These are phyloP conservation scores for Drosophila parthenogenetica DNA, from an alignment of 2,888 invertebrate genomes.

Conservation along the genomic window DNA sequence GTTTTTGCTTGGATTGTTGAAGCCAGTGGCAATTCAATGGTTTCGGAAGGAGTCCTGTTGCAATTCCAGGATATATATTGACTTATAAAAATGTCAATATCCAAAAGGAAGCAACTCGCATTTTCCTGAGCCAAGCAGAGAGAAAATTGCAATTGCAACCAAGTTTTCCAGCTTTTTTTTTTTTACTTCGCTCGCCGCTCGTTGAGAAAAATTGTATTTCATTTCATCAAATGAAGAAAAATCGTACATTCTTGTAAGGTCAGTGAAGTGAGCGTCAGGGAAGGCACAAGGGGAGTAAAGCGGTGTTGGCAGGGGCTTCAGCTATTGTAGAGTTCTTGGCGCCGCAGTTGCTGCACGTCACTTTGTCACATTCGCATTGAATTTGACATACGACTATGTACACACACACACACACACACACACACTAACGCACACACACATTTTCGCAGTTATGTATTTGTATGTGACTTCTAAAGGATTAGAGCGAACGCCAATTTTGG, in stretches of 20 bases:
- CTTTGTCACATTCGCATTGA: slow-evolving; percentile 68
- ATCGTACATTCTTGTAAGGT: slow-evolving; percentile 77
- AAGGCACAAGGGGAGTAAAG: slow-evolving; percentile 11
- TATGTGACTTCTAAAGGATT: slow-evolving; percentile 53
- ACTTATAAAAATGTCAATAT: slow-evolving; percentile 80
- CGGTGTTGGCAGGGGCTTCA: not conserved
- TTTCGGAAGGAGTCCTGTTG: slow-evolving; percentile 28
- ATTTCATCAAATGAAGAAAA: slow-evolving; percentile 81
- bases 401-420: too few relatives aligned
- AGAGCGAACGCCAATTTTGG: slow-evolving; percentile 63
- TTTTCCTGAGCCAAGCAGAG: slow-evolving; percentile 60
- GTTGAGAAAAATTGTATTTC: slow-evolving; percentile 80
- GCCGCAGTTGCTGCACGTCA: slow-evolving; percentile 60
- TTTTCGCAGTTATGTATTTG: slow-evolving; percentile 17
- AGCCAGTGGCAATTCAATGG: slow-evolving; percentile 29
- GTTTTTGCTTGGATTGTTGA: slow-evolving; percentile 34
- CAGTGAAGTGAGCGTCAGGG: slow-evolving; percentile 38
- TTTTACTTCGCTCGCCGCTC: slow-evolving; percentile 1
- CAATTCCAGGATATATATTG: slow-evolving; percentile 69
- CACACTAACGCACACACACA: slow-evolving; percentile 10
- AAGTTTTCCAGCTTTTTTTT: slow-evolving; percentile 49
- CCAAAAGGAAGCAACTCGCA: slow-evolving; percentile 41
- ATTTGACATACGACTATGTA: slow-evolving; percentile 63
- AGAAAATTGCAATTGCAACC: slow-evolving; percentile 72
- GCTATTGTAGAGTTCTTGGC: slow-evolving; percentile 61